Conservation (phyloP, 2,113 vertebrate genomes). For the Progne subis region DNA sequence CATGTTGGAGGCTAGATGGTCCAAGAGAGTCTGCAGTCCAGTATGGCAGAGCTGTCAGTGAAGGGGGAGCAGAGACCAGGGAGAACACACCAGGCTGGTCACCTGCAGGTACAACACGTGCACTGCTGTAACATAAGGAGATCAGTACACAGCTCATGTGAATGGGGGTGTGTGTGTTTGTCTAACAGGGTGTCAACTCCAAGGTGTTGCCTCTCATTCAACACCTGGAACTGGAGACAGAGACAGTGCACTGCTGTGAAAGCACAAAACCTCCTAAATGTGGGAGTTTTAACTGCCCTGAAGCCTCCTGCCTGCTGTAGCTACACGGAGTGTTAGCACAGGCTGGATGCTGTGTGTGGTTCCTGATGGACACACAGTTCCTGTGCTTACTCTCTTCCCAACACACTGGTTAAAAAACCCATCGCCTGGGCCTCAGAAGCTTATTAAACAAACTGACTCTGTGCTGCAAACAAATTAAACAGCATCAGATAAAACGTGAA, state of each 20-base stretch:
- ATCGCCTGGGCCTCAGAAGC: not conserved
- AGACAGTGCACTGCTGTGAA: not conserved
- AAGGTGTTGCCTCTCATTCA: not conserved
- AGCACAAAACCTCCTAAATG: not conserved
- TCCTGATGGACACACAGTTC: not conserved
- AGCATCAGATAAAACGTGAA: constrained; percentile 30
- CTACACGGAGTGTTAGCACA: fast-evolving
- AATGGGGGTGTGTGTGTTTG: not conserved
- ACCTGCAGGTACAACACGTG: too few species aligned
- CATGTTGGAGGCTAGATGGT: not conserved
- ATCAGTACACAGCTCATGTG: not conserved
- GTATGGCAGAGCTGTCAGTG: not conserved
- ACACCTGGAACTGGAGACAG: not conserved
- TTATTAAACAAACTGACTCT: constrained; percentile 17
- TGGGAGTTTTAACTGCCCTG: fast-evolving
- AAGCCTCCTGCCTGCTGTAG: not conserved
- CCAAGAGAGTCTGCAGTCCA: not conserved
- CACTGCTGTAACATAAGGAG: not conserved
- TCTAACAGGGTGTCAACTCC: not conserved
- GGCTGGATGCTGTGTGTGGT: fast-evolving
- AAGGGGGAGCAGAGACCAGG: not conserved
- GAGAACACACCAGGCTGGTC: not conserved
- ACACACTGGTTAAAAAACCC: not conserved
- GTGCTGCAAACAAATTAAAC: constrained; percentile 38
- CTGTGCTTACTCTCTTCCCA: not conserved